Conservation (phyloP, 2,113 vertebrate species). For the Trogon surrucura region DNA sequence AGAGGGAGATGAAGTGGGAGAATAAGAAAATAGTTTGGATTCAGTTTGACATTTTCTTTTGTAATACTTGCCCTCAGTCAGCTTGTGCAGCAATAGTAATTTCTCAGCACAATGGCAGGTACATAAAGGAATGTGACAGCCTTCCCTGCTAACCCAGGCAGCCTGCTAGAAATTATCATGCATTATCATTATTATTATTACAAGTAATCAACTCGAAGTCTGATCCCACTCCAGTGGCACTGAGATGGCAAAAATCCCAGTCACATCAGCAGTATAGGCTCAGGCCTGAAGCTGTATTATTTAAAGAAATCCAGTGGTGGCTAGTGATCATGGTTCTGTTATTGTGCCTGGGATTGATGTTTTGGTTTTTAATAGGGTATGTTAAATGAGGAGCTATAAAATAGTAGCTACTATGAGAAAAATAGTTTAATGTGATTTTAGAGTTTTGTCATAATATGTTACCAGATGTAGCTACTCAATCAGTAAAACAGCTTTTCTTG, state of each 20-base stretch:
- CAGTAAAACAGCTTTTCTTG: conserved; percentile 29
- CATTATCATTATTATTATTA: conserved; percentile 31
- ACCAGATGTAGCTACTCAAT: conserved; percentile 14
- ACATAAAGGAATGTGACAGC: conserved; percentile 34
- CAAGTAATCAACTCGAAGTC: not conserved
- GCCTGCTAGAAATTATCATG: conserved; percentile 49
- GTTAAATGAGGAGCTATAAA: conserved; percentile 25
- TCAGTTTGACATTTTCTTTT: conserved; percentile 25
- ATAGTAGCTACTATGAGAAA: conserved; percentile 19
- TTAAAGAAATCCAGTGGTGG: not conserved
- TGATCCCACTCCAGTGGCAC: not conserved
- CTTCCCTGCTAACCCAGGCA: not conserved
- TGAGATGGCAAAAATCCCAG: conserved; percentile 41
- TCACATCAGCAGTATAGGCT: not conserved
- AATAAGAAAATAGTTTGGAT: conserved; percentile 13
- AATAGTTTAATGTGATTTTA: conserved; percentile 20
- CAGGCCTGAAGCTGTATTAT: not conserved
- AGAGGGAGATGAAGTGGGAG: not conserved
- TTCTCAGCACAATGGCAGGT: conserved; percentile 42
- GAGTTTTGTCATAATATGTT: not conserved
- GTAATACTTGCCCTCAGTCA: not conserved
- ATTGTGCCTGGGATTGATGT: conserved; percentile 5
- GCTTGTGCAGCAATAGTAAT: not conserved
- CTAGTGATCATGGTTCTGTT: not conserved
- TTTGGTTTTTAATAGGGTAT: conserved; percentile 8